phyloP scores from a whole-genome alignment of 2,113 vertebrate species.

The Gulo gulo region DNA sequence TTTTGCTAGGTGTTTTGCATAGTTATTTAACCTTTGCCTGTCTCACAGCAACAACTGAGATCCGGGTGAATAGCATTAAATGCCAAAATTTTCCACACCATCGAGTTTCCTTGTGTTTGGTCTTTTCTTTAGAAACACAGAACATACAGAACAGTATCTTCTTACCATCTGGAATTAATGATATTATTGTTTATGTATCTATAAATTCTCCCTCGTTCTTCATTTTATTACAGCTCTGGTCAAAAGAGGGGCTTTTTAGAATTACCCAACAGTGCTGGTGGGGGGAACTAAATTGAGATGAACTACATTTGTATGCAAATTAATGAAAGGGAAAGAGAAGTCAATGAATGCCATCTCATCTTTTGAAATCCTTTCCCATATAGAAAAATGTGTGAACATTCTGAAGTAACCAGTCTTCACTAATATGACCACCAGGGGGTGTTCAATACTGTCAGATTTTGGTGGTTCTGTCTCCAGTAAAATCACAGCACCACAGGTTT shows the following conservation, averaged over 20 bases:
- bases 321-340: neutral
- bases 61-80: neutral
- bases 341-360: neutral
- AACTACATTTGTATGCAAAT: neutral
- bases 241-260: neutral
- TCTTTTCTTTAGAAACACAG: neutral
- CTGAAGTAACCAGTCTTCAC: neutral
- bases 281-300: neutral
- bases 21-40: neutral
- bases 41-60: neutral
- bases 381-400: neutral
- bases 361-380: neutral
- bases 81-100: neutral
- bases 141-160: neutral
- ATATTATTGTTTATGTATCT: neutral
- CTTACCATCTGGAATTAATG: neutral
- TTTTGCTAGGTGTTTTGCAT: neutral
- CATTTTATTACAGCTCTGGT: neutral
- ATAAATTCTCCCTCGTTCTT: neutral
- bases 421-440: conserved; percentile 29
- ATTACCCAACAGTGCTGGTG: neutral
- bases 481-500: neutral
- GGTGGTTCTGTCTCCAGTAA: neutral
- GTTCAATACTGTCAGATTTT: neutral
- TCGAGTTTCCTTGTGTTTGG: neutral